Evolutionary conservation across 2,888 invertebrate genomes (phyloP).

Genomic region (Melinaea marsaeus): DNA sequence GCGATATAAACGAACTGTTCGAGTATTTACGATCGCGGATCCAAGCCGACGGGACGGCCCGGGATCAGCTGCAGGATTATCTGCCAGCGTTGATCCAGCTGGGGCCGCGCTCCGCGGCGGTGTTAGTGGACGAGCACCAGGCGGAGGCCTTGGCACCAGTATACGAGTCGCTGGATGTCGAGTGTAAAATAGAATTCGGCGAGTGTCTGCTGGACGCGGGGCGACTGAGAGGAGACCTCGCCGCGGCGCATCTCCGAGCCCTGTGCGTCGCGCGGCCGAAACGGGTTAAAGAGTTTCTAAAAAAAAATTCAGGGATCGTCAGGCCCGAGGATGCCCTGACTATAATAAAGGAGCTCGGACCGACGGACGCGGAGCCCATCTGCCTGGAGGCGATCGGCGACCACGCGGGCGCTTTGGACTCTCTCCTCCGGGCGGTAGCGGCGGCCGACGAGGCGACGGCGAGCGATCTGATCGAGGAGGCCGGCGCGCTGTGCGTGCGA

Average conservation of each 20-base stretch:
- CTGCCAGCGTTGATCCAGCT: constrained; percentile 48
- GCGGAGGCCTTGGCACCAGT: constrained; percentile 38
- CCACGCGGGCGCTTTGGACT: constrained; percentile 56
- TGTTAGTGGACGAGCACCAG: constrained; percentile 47
- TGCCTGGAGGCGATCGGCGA: constrained; percentile 69
- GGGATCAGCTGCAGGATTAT: constrained; percentile 38
- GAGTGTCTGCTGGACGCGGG: constrained; percentile 49
- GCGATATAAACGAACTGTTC: constrained; percentile 62
- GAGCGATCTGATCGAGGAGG: constrained; percentile 41
- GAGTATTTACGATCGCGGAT: constrained; percentile 50
- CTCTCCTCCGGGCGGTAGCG: constrained; percentile 45
- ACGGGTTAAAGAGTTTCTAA: constrained; percentile 51
- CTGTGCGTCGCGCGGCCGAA: constrained; percentile 49
- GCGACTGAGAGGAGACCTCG: constrained; percentile 49
- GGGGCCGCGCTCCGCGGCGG: constrained; percentile 55
- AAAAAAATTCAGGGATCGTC: constrained; percentile 51
- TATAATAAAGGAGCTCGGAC: constrained; percentile 50
- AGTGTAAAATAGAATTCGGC: constrained; percentile 49
- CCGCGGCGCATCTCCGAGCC: constrained; percentile 50
- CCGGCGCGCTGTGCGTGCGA: constrained; percentile 54
- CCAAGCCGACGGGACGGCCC: constrained; percentile 38
- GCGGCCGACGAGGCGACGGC: constrained; percentile 32
- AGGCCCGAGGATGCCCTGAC: constrained; percentile 64
- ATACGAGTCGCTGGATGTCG: constrained; percentile 36
- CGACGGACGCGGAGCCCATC: constrained; percentile 54